Conservation (phyloP, 2,888 invertebrate genomes). For the Antitype chi region DNA sequence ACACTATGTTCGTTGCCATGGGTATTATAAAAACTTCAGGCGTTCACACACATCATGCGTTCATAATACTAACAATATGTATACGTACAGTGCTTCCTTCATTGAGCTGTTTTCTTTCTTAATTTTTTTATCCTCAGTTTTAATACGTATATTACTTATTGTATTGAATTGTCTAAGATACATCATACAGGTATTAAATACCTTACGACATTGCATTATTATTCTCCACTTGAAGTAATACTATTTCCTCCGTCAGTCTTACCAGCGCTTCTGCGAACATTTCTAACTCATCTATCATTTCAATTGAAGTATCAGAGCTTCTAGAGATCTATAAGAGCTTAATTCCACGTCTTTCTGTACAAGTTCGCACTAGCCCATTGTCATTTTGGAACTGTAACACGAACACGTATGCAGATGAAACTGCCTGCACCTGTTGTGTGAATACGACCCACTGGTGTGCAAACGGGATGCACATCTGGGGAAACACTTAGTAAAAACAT, state of each 20-base stretch:
- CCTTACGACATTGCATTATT: background rate
- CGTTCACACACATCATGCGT: no score
- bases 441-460: constrained; percentile 30
- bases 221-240: background rate
- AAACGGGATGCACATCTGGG: constrained; percentile 28
- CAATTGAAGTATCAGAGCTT: background rate
- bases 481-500: constrained; percentile 38
- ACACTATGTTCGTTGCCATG: no score
- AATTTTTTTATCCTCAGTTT: no score
- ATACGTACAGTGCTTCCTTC: background rate
- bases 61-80: background rate
- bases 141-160: no score
- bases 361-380: constrained; percentile 28
- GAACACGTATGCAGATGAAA: constrained; percentile 32
- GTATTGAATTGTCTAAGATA: no score
- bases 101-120: no score
- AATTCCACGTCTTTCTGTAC: background rate
- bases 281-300: constrained; percentile 28
- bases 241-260: background rate
- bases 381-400: constrained; percentile 1
- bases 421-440: constrained; percentile 52
- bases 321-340: constrained; percentile 3
- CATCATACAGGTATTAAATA: no score
- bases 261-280: background rate
- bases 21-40: no score